These are phyloP conservation scores for Scaptomyza tumidula DNA, from an alignment of 2,888 invertebrate genomes.

Conservation along the genomic window DNA sequence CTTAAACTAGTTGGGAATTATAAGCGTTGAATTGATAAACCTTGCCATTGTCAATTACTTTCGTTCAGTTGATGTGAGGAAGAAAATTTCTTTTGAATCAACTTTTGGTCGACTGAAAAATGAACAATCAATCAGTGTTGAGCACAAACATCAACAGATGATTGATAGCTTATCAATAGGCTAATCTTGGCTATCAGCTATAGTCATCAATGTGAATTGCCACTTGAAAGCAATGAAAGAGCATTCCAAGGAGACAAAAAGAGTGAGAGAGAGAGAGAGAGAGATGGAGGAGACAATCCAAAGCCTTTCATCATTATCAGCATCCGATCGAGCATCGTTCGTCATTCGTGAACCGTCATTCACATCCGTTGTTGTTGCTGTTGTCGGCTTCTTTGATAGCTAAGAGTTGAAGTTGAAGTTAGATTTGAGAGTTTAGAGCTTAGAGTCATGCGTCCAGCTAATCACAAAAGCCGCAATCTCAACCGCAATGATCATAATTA, in stretches of 20 bases:
- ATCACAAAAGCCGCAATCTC: constrained; percentile 41
- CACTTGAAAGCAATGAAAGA: not conserved
- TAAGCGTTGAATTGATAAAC: not conserved
- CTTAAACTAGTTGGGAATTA: not conserved
- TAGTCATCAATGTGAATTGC: constrained; percentile 21
- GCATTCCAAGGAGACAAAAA: constrained; percentile 9
- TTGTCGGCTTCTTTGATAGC: constrained; percentile 41
- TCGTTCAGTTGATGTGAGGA: too few relatives aligned
- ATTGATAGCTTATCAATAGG: constrained; percentile 10
- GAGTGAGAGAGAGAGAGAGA: not conserved
- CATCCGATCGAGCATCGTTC: constrained; percentile 35
- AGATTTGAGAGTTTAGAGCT: not conserved
- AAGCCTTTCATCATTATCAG: constrained; percentile 25
- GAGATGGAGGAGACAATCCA: not conserved
- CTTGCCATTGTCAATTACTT: too few relatives aligned
- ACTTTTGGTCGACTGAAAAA: not conserved
- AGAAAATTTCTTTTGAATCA: too few relatives aligned
- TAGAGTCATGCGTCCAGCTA: constrained; percentile 33
- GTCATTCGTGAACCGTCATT: constrained; percentile 33
- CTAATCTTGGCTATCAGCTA: constrained; percentile 11
- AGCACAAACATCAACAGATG: not conserved
- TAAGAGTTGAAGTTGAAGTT: constrained; percentile 2
- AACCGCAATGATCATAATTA: constrained; percentile 27
- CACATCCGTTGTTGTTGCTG: constrained; percentile 43
- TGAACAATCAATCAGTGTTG: not conserved